Conservation (phyloP, 2,797 vertebrate species). For the Tachyglossus aculeatus region DNA sequence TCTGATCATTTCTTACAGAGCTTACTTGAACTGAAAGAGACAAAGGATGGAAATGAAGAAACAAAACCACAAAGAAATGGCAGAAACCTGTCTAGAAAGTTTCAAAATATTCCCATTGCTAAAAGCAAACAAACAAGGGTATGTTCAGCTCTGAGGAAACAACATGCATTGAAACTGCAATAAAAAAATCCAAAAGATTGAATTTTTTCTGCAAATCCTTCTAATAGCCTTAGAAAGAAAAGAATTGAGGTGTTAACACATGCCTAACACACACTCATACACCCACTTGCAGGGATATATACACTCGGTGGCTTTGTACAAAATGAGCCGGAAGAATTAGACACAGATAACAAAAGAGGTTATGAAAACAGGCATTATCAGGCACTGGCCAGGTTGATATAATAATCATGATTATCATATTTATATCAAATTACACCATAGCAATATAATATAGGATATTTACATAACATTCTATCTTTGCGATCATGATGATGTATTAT, state of each 20-base stretch:
- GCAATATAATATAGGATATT: too few relatives aligned
- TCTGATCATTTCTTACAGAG: too few relatives aligned
- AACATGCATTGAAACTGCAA: too few relatives aligned
- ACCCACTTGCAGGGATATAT: too few relatives aligned
- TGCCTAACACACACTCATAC: background rate
- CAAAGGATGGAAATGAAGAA: background rate
- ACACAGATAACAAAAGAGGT: too few relatives aligned
- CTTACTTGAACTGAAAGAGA: background rate
- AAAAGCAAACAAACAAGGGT: background rate
- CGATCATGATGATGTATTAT: too few relatives aligned
- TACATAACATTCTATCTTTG: too few relatives aligned
- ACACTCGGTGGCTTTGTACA: background rate
- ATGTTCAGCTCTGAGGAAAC: background rate
- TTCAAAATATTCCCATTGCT: constrained; percentile 21
- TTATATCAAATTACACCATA: too few relatives aligned
- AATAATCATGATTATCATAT: too few relatives aligned
- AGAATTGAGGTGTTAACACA: background rate
- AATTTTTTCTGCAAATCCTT: constrained; percentile 1
- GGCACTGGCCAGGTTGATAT: too few relatives aligned
- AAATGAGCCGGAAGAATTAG: background rate
- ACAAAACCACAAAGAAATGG: too few relatives aligned
- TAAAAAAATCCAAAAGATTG: background rate
- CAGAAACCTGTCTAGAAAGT: background rate
- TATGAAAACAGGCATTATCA: too few relatives aligned
- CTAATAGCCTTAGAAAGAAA: constrained; percentile 18